Base-by-base conservation (phyloP, 2,113 vertebrate species). In the Etheostoma cragini region DNA sequence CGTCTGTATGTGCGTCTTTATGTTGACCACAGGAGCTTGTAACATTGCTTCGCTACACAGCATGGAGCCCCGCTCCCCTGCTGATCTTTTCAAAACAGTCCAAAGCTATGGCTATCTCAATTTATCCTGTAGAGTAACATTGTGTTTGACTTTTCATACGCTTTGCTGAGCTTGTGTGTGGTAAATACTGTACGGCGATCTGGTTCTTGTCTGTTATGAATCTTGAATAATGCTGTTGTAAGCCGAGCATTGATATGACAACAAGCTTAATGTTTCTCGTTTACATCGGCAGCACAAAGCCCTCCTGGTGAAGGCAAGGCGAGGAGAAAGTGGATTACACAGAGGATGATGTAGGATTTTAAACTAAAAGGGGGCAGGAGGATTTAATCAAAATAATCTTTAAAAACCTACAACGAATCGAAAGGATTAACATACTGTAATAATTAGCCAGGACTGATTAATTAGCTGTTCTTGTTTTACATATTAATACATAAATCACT, bases 51-150 rank as follows among this genome's bases (percentile, higher is more conserved):
- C 64, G 72, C 22, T 19, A 21, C 83, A 56, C 89, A 84, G 86
- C 86, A 56, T 86, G 87, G 52, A 42, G 70, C 67, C 80, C 57
- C 19, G 83, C 64, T 80, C 81, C 85, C 89, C 88, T 72, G 86
- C 88, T 89, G 91, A 67, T 91, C 88, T 70, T 86, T 92, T 90
- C 82, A 91, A 68, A 86, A 81, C 68, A 52, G 15, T 53, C 73
- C 83, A 81, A 78, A 81, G 57, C 69, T 26, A 21, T 0, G 2
- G 58, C 74, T 86, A 73, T n/a, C 58, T 38, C 0, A 5, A 71
- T 66, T 72, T 58, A 49, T 84, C 50, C 62, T 83, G 83, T 49
- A 77, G 67, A 68, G 77, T 63, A 33, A 78, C 69, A 76, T 46
- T 62, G 62, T 60, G 73, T 85, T 72, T 89, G 79, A 76, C 69